Conservation (phyloP, 1,140 invertebrate genomes). For the Pararge aegeria region DNA sequence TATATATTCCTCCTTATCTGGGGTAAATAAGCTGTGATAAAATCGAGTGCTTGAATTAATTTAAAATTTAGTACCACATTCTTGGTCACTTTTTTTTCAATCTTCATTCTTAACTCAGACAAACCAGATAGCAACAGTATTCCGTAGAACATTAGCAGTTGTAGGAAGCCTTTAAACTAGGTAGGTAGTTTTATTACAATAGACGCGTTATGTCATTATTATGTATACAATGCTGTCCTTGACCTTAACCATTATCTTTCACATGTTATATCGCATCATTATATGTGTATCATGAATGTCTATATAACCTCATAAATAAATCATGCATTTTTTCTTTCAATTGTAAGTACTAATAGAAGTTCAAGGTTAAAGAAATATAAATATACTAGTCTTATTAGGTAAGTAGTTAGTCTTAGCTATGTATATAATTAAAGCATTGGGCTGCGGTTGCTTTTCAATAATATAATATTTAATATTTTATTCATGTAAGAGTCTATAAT, state of each 20-base stretch:
- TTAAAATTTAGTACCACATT: no score
- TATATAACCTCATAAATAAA: not conserved
- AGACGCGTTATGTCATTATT: slow-evolving; percentile 13
- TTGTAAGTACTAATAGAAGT: not conserved
- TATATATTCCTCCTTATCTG: no score
- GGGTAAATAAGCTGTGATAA: no score
- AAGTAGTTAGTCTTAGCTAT: not conserved
- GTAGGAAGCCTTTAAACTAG: not conserved
- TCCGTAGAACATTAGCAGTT: no score
- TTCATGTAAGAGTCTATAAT: not conserved
- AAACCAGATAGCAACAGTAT: no score
- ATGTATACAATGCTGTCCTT: slow-evolving; percentile 24
- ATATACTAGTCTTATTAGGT: not conserved
- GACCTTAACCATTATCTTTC: slow-evolving; percentile 21
- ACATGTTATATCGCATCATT: slow-evolving; percentile 3
- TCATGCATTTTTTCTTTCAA: not conserved
- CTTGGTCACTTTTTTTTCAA: no score
- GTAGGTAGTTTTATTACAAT: not conserved
- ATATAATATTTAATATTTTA: not conserved
- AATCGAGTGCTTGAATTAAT: no score
- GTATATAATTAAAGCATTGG: not conserved
- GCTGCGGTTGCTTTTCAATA: not conserved
- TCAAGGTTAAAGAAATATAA: slow-evolving; percentile 13
- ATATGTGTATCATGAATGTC: not conserved
- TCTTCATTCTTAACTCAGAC: no score